These are phyloP conservation scores for Onychomys arenicola DNA, from an alignment of 2,797 vertebrate species.

Conservation along the genomic window DNA sequence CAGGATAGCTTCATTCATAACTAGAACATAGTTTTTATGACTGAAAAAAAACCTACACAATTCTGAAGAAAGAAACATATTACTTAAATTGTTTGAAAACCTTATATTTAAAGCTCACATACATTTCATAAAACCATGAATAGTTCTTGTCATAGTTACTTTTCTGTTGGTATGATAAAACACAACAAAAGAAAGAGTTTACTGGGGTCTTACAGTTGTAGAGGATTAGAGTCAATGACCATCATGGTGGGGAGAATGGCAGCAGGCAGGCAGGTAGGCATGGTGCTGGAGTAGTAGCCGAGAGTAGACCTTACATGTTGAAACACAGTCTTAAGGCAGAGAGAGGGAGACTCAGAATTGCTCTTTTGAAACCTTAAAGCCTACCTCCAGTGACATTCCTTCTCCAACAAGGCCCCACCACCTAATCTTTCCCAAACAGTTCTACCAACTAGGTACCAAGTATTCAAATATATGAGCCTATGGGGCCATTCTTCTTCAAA, in stretches of 20 bases:
- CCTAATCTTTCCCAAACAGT: not conserved
- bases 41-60: not conserved
- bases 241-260: too few relatives aligned
- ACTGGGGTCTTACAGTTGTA: not conserved
- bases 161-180: not conserved
- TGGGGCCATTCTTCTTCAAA: not conserved
- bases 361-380: not conserved
- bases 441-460: not conserved
- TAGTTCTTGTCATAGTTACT: not conserved
- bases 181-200: not conserved
- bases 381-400: not conserved
- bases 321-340: not conserved
- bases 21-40: constrained; percentile 28
- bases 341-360: not conserved
- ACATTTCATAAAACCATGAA: not conserved
- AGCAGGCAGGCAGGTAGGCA: not conserved
- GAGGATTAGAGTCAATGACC: not conserved
- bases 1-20: not conserved
- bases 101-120: not conserved
- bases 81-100: not conserved
- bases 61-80: constrained; percentile 14
- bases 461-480: not conserved
- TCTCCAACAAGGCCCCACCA: not conserved
- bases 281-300: not conserved
- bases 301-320: not conserved